These are phyloP conservation scores for Chaetogeoica ovagalla DNA, from an alignment of 2,888 invertebrate genomes.

Conservation along the genomic window DNA sequence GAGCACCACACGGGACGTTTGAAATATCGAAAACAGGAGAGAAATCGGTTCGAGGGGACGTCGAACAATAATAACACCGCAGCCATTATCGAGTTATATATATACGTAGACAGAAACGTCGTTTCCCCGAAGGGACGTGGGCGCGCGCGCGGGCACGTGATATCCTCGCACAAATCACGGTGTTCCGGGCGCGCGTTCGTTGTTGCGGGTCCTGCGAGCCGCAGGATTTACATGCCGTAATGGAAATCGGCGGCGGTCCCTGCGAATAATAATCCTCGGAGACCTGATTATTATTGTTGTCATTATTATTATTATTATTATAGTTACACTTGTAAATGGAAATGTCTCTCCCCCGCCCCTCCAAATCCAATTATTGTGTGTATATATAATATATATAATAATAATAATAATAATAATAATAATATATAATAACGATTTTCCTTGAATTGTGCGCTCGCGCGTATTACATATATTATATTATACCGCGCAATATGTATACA, in stretches of 20 bases:
- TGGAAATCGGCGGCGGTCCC: constrained; percentile 35
- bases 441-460: no score
- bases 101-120: neutral
- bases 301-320: constrained; percentile 46
- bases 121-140: constrained; percentile 21
- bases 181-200: neutral
- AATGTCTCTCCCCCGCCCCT: constrained; percentile 31
- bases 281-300: constrained; percentile 48
- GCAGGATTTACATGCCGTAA: constrained; percentile 52
- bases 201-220: neutral
- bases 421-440: neutral
- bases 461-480: no score
- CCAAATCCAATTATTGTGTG: constrained; percentile 48
- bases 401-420: no score
- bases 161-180: constrained; percentile 20
- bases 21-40: no score
- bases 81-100: constrained; percentile 26
- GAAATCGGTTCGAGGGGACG: no score
- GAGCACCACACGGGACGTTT: no score
- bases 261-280: constrained; percentile 42
- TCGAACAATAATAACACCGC: constrained; percentile 12
- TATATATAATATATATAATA: neutral
- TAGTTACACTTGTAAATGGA: constrained; percentile 50
- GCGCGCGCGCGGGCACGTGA: neutral
- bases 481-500: no score